Evolutionary conservation across 2,797 vertebrate genomes (phyloP), one percentile per base, ranked within the genome.

Genomic region (Sebastes trivittatus): DNA sequence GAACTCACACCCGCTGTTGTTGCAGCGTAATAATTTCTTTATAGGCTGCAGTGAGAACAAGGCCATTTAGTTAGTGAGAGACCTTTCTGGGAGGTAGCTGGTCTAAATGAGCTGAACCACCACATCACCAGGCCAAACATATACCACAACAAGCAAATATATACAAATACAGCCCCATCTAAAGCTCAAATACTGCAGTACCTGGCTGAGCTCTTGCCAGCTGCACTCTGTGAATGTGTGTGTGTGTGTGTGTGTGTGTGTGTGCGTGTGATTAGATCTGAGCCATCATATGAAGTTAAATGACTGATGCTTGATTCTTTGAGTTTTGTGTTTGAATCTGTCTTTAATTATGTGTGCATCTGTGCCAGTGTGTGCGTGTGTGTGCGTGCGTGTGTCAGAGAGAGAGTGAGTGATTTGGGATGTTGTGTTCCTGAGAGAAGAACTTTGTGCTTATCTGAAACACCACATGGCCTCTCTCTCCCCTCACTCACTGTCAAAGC

Each of bases 371-470:
- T 52, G 61, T 68, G 49, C 71, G 32, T 32, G 64, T 69, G 55
- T 70, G 65, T 68, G 38, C 66, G 55, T 72, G 68, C 49, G 54
- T 85, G 69, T 46, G 61, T 77, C 3, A 54, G 9, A 22, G 61
- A 20, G 61, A 58, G 61, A 74, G 56, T 34, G 77, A 76, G 63
- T 82, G 83, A 85, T 87, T 83, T 84, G 77, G 78, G 77, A 81
- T 80, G 75, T 63, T 69, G 62, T 76, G 75, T 81, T 88, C 84
- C 81, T 80, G 38, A 73, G 84, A 87, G 78, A 78, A 78, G 67
- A 89, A 90, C 70, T 79, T 83, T 87, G 86, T 36, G 75, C 88
- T 88, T 90, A 90, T 89, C 89, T 80, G 68, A 82, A 83, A 85
- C 71, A 79, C 66, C 91, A 88, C 82, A 89, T 87, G 89, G 82